A percentile compares a stretch with the other conserved stretches of the same genome.
Evolutionary conservation across 2,113 vertebrate genomes (phyloP).

Genomic region (Merops nubicus): DNA sequence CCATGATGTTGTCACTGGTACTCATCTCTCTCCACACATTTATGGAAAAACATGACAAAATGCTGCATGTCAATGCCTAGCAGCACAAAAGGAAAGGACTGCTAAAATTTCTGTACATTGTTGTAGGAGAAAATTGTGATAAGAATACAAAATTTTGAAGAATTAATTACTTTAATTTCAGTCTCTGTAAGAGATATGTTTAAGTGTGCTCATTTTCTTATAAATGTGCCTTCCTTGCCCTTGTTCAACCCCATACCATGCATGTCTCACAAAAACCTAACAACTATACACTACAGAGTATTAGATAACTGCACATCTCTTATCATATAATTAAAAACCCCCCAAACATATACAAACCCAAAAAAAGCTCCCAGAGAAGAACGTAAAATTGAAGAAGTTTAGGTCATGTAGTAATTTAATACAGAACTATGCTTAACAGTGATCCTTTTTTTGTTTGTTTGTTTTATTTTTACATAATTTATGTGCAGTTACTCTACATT

Average conservation of each 20-base stretch:
- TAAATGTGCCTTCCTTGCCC: neutral
- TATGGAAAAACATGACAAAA: neutral
- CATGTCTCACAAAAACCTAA: neutral
- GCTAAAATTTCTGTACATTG: neutral
- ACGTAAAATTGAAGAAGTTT: neutral
- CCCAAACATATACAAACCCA: too few species aligned
- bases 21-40: neutral
- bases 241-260: neutral
- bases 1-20: neutral
- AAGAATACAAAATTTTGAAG: neutral
- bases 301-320: neutral
- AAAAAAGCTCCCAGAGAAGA: neutral
- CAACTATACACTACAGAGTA: neutral
- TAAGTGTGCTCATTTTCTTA: neutral
- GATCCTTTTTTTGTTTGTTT: neutral
- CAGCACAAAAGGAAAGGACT: neutral
- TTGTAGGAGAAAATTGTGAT: neutral
- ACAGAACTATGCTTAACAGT: neutral
- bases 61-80: neutral
- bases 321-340: neutral
- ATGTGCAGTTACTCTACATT: neutral
- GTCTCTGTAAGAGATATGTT: neutral
- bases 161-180: neutral
- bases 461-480: neutral
- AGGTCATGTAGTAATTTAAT: neutral